phyloP scores from a whole-genome alignment of 1,140 invertebrate species.

The Stenopsyche tienmushanensis region DNA sequence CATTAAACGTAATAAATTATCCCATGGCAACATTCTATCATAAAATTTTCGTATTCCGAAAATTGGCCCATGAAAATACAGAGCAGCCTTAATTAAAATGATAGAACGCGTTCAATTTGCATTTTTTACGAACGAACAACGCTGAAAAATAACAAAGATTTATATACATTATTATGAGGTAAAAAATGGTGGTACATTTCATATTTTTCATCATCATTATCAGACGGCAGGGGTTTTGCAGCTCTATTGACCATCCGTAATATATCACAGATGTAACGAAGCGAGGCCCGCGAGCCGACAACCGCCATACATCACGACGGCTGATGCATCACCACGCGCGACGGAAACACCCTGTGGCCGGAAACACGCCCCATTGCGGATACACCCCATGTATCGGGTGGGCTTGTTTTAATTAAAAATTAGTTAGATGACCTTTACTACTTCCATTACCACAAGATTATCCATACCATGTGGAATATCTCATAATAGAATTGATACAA shows the following conservation, averaged over 20 bases:
- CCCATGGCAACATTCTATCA: too few relatives aligned
- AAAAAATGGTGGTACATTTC: slow-evolving; percentile 6
- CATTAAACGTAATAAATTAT: too few relatives aligned
- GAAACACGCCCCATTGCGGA: not conserved
- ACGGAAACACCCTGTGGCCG: slow-evolving; percentile 1
- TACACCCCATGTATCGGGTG: not conserved
- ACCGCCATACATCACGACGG: slow-evolving; percentile 14
- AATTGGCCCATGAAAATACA: too few relatives aligned
- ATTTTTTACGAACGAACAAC: too few relatives aligned
- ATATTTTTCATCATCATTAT: slow-evolving; percentile 20
- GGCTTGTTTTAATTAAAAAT: slow-evolving; percentile 10
- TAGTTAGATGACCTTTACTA: not conserved
- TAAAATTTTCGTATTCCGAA: too few relatives aligned
- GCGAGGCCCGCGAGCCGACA: slow-evolving; percentile 21
- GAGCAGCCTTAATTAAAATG: too few relatives aligned
- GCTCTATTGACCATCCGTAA: slow-evolving; percentile 13
- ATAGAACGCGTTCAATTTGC: too few relatives aligned
- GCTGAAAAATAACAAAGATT: too few relatives aligned
- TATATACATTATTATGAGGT: too few relatives aligned
- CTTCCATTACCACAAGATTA: not conserved
- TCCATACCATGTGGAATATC: too few relatives aligned
- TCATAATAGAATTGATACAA: too few relatives aligned
- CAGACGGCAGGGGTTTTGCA: slow-evolving; percentile 3
- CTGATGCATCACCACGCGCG: slow-evolving; percentile 8
- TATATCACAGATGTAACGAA: slow-evolving; percentile 29